Evolutionary conservation across 2,797 vertebrate genomes (phyloP), one percentile per base, ranked within the genome.

Genomic region (Malacoraja senta): DNA sequence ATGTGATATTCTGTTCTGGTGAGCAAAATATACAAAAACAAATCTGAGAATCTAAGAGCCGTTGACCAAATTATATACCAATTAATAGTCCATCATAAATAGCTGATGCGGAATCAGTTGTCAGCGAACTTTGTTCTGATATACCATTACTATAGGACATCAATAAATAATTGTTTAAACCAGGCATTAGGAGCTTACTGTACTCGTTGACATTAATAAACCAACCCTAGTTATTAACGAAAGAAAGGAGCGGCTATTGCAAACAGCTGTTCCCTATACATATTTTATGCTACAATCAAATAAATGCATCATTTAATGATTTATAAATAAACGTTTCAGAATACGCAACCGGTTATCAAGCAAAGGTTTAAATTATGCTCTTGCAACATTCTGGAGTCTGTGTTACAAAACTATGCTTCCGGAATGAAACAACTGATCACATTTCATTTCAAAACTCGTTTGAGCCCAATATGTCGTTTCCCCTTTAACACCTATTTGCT

Each of bases 261-360:
- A 95, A 97, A 96, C 98, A 99, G 97, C 98, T 99, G 98, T 97
- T 97, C 95, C 96, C 96, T 97, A 98, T 99, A 95, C 97, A 99
- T 99, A 97, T 98, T 99, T 99, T 97, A 99, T 98, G 95, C 95
- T 94, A 96, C 95, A 95, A 96, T 96, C 96, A 97, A 97, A 97
- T 98, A 98, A 98, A 95, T 94, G 96, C 96, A 95, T 96, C 96
- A 96, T 96, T 97, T 96, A 97, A 96, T 97, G 97, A 98, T 97
- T 97, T 97, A 96, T 96, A 98, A 97, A 97, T 97, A 97, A 98
- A 98, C 97, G 98, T 97, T 97, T 96, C 95, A 96, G 97, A 97
- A 97, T 97, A 98, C 96, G 96, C 97, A 96, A 97, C 96, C 96
- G 96, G 95, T 94, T 95, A 95, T 96, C 97, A 97, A 97, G 96